phyloP scores from a whole-genome alignment of 2,888 invertebrate species.

The Yponomeuta evonymella region DNA sequence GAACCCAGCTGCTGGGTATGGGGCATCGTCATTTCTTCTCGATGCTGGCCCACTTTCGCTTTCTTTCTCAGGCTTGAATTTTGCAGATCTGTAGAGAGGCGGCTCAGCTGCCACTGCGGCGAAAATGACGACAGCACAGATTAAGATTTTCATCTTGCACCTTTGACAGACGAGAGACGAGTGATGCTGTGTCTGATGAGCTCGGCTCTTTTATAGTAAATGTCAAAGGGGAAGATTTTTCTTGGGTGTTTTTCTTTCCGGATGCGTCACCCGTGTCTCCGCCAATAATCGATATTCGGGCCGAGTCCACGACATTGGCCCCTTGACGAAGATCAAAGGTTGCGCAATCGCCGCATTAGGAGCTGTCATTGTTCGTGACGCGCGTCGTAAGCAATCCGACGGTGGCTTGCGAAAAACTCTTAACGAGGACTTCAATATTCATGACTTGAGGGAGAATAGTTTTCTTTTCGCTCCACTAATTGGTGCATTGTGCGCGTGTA shows the following conservation, averaged over 20 bases:
- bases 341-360: slow-evolving; percentile 64
- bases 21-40: slow-evolving; percentile 34
- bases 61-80: slow-evolving; percentile 27
- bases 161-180: slow-evolving; percentile 50
- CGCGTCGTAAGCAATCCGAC: slow-evolving; percentile 31
- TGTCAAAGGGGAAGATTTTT: slow-evolving; percentile 32
- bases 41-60: slow-evolving; percentile 35
- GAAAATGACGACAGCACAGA: slow-evolving; percentile 48
- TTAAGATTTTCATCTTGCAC: slow-evolving; percentile 50
- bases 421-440: slow-evolving; percentile 57
- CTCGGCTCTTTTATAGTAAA: slow-evolving; percentile 52
- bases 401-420: slow-evolving; percentile 48
- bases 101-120: slow-evolving; percentile 56
- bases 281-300: slow-evolving; percentile 60
- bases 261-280: slow-evolving; percentile 52
- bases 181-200: slow-evolving; percentile 50
- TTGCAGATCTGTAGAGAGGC: slow-evolving; percentile 43
- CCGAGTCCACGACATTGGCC: slow-evolving; percentile 67
- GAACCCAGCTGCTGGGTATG: slow-evolving; percentile 59
- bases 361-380: slow-evolving; percentile 57
- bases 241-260: slow-evolving; percentile 55
- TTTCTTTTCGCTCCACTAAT: slow-evolving; percentile 45
- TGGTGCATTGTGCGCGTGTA: slow-evolving; percentile 31
- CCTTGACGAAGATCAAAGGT: slow-evolving; percentile 56
- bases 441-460: slow-evolving; percentile 53